Base-by-base conservation (phyloP, 2,113 vertebrate species). In the Sinocyclocheilus anophthalmus region DNA sequence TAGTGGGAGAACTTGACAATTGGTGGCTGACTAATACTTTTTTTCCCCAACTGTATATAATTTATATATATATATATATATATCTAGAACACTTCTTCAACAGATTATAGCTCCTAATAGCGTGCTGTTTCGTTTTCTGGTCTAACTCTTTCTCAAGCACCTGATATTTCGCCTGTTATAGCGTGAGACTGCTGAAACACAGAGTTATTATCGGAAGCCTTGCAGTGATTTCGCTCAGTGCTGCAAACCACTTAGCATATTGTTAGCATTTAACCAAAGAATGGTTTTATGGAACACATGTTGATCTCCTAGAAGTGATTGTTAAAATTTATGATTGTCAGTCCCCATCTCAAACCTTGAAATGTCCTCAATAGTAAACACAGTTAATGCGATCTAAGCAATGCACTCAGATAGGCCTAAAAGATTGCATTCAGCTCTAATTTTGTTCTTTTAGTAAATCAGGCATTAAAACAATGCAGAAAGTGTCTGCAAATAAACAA, bases 301-400 rank as follows among this genome's bases (percentile, higher is more conserved):
- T 87, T 85, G 75, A 76, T 80, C 83, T 73, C 59, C 84, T 88
- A 88, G 69, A 82, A 85, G 83, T 83, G 42, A 84, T 84, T 88
- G 33, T 76, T 85, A 87, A 85, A 88, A 85, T 87, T 83, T 84
- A 85, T 86, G 72, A 88, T 85, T 90, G 73, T 85, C 87, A 61
- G 79, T 85, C 77, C 59, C 37, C 57, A 63, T 63, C 57, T 63
- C 33, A 81, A 37, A 63, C 22, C 75, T 73, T 73, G 37, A 39
- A 39, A 42, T 4, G 37, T 73, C 18, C 57, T 61, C 57, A 61
- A n/a, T 61, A n/a, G 22, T 59, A 59, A 59, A 59, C 20, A 67
- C 65, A 16, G 65, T 33, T 16, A 18, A 69, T 69, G 65, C 37
- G 65, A 33, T 69, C 22, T 61, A n/a, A 61, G 65, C 14, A 69